Percentiles rank a stretch among this genome's conserved stretches.
phyloP scores from a whole-genome alignment of 2,113 vertebrate genomes.

The Pycnonotus jocosus region DNA sequence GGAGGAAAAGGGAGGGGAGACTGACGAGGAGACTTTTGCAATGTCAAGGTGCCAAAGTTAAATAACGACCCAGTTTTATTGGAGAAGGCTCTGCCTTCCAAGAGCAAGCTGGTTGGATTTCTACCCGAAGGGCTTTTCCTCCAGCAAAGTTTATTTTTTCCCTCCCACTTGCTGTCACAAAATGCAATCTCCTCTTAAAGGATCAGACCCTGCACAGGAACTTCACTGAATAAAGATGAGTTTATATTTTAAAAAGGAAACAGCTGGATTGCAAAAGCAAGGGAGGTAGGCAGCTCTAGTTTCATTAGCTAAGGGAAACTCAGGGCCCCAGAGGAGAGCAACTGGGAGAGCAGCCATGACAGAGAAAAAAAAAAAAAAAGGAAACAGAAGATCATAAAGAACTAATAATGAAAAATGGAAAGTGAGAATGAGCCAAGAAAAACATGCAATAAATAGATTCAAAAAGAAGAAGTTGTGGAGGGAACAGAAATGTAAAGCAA shows the following conservation, averaged over 20 bases:
- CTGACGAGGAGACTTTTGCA: conserved; percentile 71
- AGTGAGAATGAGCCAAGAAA: conserved; percentile 77
- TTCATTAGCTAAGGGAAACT: conserved; percentile 75
- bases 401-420: conserved; percentile 83
- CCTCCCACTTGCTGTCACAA: conserved; percentile 69
- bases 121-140: conserved; percentile 71
- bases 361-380: conserved; percentile 52
- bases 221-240: conserved; percentile 70
- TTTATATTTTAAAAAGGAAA: conserved; percentile 82
- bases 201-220: conserved; percentile 67
- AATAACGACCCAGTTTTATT: conserved; percentile 74
- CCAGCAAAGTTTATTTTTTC: conserved; percentile 53
- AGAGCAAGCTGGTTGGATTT: conserved; percentile 75
- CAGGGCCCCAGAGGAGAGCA: conserved; percentile 71
- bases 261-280: conserved; percentile 84
- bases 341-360: conserved; percentile 76
- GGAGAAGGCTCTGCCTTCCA: conserved; percentile 64
- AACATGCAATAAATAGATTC: conserved; percentile 79
- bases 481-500: conserved; percentile 29
- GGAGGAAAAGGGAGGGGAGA: conserved; percentile 67
- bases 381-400: conserved; percentile 79
- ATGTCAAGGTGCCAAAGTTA: conserved; percentile 73
- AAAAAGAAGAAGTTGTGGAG: not conserved
- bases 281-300: conserved; percentile 69
- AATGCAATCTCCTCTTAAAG: conserved; percentile 69